Percentiles rank a stretch among this genome's conserved stretches.
Evolutionary conservation across 2,113 vertebrate species (phyloP).

Genomic region (Apeltes quadracus): DNA sequence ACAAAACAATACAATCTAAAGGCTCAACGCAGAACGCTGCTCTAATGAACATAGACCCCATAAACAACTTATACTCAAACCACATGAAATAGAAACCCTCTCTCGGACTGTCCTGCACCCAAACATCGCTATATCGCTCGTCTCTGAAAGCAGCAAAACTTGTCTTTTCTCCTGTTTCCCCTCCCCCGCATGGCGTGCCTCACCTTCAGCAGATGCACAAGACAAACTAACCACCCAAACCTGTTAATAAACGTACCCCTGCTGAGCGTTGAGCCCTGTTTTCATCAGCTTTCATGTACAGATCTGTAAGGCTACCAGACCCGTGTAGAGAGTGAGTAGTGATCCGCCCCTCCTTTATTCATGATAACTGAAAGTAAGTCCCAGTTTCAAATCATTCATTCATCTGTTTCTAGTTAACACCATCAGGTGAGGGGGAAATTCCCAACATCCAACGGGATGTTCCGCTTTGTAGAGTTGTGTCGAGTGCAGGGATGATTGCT

Average conservation of each 20-base stretch:
- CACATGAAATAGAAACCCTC: conserved; percentile 47
- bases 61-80: conserved; percentile 55
- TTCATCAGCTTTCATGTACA: conserved; percentile 52
- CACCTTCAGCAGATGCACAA: conserved; percentile 51
- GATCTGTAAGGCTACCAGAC: conserved; percentile 23
- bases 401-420: conserved; percentile 41
- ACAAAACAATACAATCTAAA: conserved; percentile 61
- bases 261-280: conserved; percentile 52
- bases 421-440: conserved; percentile 27
- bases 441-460: conserved; percentile 32
- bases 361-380: conserved; percentile 16
- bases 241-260: conserved; percentile 37
- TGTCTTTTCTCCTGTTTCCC: conserved; percentile 39
- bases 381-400: conserved; percentile 30
- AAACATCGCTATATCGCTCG: conserved; percentile 29
- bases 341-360: conserved; percentile 19
- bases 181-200: conserved; percentile 70
- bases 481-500: conserved; percentile 43
- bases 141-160: conserved; percentile 31
- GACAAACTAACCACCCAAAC: conserved; percentile 47
- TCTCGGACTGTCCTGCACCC: conserved; percentile 35
- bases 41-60: conserved; percentile 54
- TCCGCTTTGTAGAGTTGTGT: conserved; percentile 34
- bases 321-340: conserved; percentile 39
- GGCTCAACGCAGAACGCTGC: conserved; percentile 46